Evolutionary conservation across 1,140 invertebrate genomes (phyloP), one percentile per base, ranked within the genome.

Genomic region (Frieseomelitta varia): DNA sequence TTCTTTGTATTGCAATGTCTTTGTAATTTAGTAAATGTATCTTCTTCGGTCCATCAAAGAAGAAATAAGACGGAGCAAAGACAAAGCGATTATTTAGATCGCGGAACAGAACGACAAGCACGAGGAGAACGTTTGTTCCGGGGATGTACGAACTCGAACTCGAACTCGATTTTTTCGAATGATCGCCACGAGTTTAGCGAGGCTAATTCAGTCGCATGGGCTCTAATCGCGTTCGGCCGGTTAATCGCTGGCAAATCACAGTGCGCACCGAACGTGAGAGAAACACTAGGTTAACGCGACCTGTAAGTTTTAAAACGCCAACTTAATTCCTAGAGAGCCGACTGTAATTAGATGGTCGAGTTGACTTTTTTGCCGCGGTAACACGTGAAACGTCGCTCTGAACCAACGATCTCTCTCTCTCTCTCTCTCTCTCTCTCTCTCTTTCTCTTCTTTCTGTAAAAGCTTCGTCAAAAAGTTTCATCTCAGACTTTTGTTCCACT

Each of bases 241-340:
- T 77, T 86, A 86, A 86, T 87, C 80, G 80, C 30, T 79, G 27
- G 85, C 65, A 87, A 87, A 87, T 88, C 86, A 83, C 81, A 68
- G 71, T 24, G 34, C 55, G 17, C n/a, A 53, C 3, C 55, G 76
- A 47, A 75, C 56, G 56, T 58, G 53, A 63, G 53, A 24, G 76
- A 19, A 72, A 61, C 74, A 19, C 55, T 17, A 56, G 30, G 47
- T n/a, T 24, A 27, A 75, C 27, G 47, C 21, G 14, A 30, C 17
- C 24, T 77, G 63, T 55, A 83, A 81, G 79, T 27, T 76, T 56
- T 69, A 76, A 47, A 81, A 58, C 39, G 34, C 47, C 53, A 68
- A 53, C 51, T 61, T 58, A 82, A 86, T 76, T 74, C 55, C n/a
- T 56, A 56, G 63, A 65, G 51, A 65, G 51, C 74, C 65, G 47